These are phyloP conservation scores for Rhagonycha fulva DNA, from an alignment of 2,888 invertebrate species.

Conservation along the genomic window DNA sequence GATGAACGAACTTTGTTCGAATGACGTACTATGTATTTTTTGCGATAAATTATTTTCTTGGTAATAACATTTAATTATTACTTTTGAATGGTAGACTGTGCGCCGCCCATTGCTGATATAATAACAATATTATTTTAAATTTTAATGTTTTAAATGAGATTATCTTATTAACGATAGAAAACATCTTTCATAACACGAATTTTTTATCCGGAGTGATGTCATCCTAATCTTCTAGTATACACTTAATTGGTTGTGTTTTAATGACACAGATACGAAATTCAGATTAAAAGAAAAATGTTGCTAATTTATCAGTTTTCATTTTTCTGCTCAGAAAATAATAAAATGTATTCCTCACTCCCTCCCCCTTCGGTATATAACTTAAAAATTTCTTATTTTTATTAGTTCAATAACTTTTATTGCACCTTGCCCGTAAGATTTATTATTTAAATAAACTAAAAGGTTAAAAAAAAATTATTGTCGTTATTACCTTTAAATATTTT, in stretches of 20 bases:
- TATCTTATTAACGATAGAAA: slow-evolving; percentile 2
- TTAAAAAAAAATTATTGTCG: not conserved
- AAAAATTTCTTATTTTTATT: too few relatives aligned
- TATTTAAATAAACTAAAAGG: not conserved
- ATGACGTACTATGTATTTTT: not conserved
- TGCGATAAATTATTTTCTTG: slow-evolving; percentile 4
- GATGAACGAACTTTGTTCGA: not conserved
- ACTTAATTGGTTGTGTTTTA: not conserved
- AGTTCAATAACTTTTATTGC: not conserved
- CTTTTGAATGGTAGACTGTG: slow-evolving; percentile 10
- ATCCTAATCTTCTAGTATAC: not conserved
- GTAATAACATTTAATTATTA: slow-evolving; percentile 12
- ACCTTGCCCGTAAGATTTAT: not conserved
- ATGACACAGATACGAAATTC: not conserved
- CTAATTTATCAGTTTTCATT: not conserved
- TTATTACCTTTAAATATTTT: not conserved
- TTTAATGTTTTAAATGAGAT: slow-evolving; percentile 31
- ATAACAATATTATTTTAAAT: slow-evolving; percentile 2
- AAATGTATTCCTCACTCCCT: too few relatives aligned
- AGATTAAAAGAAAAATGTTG: not conserved
- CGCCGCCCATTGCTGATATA: slow-evolving; percentile 4
- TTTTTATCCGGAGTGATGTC: not conserved
- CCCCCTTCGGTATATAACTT: too few relatives aligned
- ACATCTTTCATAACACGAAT: slow-evolving; percentile 2
- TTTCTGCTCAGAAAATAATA: too few relatives aligned